Conservation (phyloP, 2,888 invertebrate genomes). For the Philonicus albiceps region DNA sequence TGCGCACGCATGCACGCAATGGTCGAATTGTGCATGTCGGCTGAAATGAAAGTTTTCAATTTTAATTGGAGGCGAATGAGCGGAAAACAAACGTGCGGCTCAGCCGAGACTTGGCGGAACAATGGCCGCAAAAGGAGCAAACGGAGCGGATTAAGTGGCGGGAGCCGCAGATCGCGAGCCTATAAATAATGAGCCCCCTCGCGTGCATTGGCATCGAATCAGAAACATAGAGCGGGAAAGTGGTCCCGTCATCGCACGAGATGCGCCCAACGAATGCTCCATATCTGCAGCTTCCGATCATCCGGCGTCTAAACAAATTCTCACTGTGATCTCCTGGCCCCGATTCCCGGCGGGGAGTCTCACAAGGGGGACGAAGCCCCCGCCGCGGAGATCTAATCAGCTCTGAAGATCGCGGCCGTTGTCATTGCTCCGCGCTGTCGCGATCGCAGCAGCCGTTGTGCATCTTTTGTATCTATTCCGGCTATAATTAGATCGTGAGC, state of each 20-base stretch:
- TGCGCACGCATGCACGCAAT: conserved; percentile 22
- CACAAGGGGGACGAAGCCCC: neutral
- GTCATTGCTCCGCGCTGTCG: neutral
- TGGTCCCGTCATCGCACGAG: conserved; percentile 6
- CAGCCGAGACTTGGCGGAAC: neutral
- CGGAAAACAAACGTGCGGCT: neutral
- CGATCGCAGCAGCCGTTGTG: neutral
- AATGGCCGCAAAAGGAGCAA: neutral
- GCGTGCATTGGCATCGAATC: neutral
- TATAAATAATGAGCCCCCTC: conserved; percentile 22
- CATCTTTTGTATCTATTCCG: neutral
- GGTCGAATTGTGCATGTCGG: conserved; percentile 7
- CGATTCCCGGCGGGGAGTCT: neutral
- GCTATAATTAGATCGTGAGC: conserved; percentile 10
- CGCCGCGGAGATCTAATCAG: neutral
- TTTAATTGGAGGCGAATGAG: conserved; percentile 12
- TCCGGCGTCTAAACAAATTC: conserved; percentile 17
- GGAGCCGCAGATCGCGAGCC: neutral
- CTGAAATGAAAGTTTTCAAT: conserved; percentile 25
- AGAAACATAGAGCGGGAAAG: neutral
- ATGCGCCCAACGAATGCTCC: neutral
- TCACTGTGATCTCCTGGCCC: neutral
- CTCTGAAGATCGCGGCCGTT: neutral
- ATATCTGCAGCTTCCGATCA: conserved; percentile 18
- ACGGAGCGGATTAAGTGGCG: neutral